These are phyloP conservation scores for Anas platyrhynchos DNA, from an alignment of 2,113 vertebrate genomes.

Conservation along the genomic window DNA sequence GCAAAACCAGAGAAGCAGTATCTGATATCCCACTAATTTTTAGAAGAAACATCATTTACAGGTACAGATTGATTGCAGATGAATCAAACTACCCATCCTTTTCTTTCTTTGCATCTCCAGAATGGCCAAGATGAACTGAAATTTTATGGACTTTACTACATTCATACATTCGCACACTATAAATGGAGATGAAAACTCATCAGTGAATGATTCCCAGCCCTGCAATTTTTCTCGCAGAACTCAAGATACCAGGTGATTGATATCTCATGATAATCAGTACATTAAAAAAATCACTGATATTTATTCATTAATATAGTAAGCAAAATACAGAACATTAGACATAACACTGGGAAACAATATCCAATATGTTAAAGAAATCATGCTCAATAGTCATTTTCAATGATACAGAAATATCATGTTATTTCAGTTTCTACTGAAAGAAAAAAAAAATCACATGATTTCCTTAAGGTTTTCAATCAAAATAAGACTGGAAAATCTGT, in stretches of 20 bases:
- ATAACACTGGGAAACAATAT: background rate
- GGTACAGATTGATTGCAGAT: background rate
- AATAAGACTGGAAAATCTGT: background rate
- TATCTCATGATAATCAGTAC: background rate
- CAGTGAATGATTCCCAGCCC: background rate
- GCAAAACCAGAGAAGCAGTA: background rate
- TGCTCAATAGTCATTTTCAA: background rate
- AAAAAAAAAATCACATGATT: fast-evolving
- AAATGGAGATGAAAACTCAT: background rate
- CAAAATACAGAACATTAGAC: background rate
- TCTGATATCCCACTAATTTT: background rate
- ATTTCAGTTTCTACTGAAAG: background rate
- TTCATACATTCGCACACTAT: background rate
- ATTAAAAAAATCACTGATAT: background rate
- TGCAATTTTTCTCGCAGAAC: background rate
- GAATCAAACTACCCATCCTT: background rate
- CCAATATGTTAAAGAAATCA: background rate
- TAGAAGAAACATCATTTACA: background rate
- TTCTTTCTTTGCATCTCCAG: background rate
- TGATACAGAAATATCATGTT: background rate
- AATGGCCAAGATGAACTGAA: background rate
- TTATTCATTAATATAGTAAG: background rate
- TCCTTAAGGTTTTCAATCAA: background rate
- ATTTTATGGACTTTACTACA: background rate
- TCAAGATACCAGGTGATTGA: background rate